phyloP scores from a whole-genome alignment of 1,140 invertebrate genomes.

The Formica selysi region DNA sequence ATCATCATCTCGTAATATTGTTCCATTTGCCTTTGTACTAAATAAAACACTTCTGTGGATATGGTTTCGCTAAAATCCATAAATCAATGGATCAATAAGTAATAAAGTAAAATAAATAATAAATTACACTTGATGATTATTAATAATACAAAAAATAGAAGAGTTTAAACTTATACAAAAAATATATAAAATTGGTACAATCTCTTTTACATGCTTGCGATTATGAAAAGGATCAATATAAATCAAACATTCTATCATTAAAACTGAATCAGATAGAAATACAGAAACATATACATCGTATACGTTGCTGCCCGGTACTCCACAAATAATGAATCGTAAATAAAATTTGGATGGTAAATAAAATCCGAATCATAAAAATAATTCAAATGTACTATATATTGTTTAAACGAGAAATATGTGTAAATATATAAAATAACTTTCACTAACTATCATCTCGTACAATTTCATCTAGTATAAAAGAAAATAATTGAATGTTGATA shows the following conservation, averaged over 20 bases:
- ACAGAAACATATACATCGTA: neutral
- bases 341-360: slow-evolving; percentile 14
- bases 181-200: neutral
- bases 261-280: slow-evolving; percentile 24
- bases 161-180: slow-evolving; percentile 45
- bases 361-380: slow-evolving; percentile 23
- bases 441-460: neutral
- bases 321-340: slow-evolving; percentile 22
- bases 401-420: slow-evolving; percentile 35
- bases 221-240: slow-evolving; percentile 8
- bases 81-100: slow-evolving; percentile 48
- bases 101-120: slow-evolving; percentile 64
- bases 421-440: neutral
- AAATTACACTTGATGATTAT: neutral
- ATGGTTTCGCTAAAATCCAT: slow-evolving; percentile 92
- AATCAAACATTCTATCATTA: slow-evolving; percentile 9
- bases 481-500: slow-evolving; percentile 12
- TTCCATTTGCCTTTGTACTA: slow-evolving; percentile 96
- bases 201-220: neutral
- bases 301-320: neutral
- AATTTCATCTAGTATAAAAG: neutral
- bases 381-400: slow-evolving; percentile 1
- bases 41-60: slow-evolving; percentile 96
- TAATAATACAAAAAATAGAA: slow-evolving; percentile 46
- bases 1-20: slow-evolving; percentile 95